Evolutionary conservation across 2,888 invertebrate genomes (phyloP).

Genomic region (Thereva unica): DNA sequence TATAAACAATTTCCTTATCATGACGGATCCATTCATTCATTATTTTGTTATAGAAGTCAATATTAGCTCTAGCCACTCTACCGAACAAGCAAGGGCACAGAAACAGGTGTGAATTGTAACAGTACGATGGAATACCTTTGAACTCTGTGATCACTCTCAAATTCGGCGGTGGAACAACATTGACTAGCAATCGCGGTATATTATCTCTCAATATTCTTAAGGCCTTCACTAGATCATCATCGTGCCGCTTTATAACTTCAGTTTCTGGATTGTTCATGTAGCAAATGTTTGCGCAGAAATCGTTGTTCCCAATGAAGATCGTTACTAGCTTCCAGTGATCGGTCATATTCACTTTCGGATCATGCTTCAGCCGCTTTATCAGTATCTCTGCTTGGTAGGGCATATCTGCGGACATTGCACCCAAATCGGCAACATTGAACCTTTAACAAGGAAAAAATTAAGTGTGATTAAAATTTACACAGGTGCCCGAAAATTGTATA

Average conservation of each 20-base stretch:
- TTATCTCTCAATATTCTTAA: slow-evolving; percentile 61
- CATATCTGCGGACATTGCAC: slow-evolving; percentile 63
- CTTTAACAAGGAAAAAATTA: not conserved
- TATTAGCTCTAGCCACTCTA: slow-evolving; percentile 47
- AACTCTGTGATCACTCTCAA: slow-evolving; percentile 57
- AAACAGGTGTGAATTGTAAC: slow-evolving; percentile 56
- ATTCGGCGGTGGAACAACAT: slow-evolving; percentile 62
- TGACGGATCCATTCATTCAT: slow-evolving; percentile 62
- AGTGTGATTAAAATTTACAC: too few relatives aligned
- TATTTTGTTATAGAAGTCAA: slow-evolving; percentile 55
- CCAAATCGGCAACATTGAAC: slow-evolving; percentile 66
- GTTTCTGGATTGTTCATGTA: slow-evolving; percentile 55
- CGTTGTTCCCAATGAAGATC: slow-evolving; percentile 65
- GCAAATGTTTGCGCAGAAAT: slow-evolving; percentile 65
- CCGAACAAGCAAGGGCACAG: slow-evolving; percentile 66
- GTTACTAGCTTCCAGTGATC: slow-evolving; percentile 68
- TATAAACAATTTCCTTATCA: slow-evolving; percentile 60
- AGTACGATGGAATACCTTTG: slow-evolving; percentile 54
- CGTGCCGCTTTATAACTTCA: slow-evolving; percentile 58
- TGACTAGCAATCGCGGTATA: slow-evolving; percentile 65
- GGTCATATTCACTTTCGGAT: slow-evolving; percentile 61
- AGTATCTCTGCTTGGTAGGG: slow-evolving; percentile 63
- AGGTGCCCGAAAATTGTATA: too few relatives aligned
- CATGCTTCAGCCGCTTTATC: slow-evolving; percentile 60
- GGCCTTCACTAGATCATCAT: slow-evolving; percentile 57